These are phyloP conservation scores for Papilio helenus DNA, from an alignment of 1,140 invertebrate genomes.

Conservation along the genomic window DNA sequence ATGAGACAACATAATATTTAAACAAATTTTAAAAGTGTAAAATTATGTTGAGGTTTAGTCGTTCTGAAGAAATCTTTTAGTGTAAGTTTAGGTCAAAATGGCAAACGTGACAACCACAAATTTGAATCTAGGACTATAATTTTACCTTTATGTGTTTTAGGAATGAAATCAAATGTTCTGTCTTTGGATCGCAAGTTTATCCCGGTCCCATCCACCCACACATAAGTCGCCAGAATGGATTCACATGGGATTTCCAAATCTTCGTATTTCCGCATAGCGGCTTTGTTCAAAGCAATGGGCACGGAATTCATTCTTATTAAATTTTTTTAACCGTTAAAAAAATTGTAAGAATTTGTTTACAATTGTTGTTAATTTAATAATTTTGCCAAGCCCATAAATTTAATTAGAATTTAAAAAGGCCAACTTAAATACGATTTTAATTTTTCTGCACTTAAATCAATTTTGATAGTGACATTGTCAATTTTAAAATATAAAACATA, in stretches of 20 bases:
- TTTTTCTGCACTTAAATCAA: not conserved
- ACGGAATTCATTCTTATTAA: constrained; percentile 65
- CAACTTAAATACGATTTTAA: not conserved
- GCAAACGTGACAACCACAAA: too few relatives aligned
- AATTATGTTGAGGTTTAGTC: not conserved
- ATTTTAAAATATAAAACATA: not conserved
- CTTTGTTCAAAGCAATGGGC: constrained; percentile 71
- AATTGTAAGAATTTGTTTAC: not conserved
- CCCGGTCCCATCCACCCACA: constrained; percentile 96
- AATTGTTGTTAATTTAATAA: not conserved
- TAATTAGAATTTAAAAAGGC: not conserved
- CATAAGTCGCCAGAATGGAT: constrained; percentile 89
- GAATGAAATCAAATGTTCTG: constrained; percentile 88
- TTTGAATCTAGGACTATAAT: too few relatives aligned
- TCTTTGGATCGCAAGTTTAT: constrained; percentile 92
- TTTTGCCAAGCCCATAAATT: not conserved
- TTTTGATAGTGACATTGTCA: constrained; percentile 10
- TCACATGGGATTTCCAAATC: constrained; percentile 88
- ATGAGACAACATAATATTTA: constrained; percentile 42
- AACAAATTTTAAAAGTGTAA: not conserved
- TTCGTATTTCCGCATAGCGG: constrained; percentile 88
- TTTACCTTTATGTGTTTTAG: constrained; percentile 86
- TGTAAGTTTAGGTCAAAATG: too few relatives aligned
- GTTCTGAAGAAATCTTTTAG: too few relatives aligned
- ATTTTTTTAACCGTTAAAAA: constrained; percentile 42